Percentiles rank a stretch among this genome's conserved stretches.
phyloP scores from a whole-genome alignment of 2,113 vertebrate species.

The Toxotes jaculatrix region DNA sequence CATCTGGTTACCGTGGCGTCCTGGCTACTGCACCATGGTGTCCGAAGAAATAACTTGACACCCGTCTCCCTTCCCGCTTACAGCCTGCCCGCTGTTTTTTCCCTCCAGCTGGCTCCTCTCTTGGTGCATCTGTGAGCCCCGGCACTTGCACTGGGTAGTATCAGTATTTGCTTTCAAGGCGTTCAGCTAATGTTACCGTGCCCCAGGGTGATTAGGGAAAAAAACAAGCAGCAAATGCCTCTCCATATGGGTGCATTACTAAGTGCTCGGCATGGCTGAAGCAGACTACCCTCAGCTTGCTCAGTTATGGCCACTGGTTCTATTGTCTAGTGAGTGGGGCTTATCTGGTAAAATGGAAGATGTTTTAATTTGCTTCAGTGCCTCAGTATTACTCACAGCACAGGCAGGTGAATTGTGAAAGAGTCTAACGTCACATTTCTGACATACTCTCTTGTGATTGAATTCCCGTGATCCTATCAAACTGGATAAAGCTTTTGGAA shows the following conservation, averaged over 20 bases:
- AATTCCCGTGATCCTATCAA: conserved; percentile 20
- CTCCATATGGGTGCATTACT: conserved; percentile 58
- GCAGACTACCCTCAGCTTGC: not conserved
- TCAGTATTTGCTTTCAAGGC: conserved; percentile 64
- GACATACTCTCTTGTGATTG: conserved; percentile 20
- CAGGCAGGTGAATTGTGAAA: conserved; percentile 8
- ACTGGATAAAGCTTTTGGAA: not conserved
- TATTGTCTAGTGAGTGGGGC: conserved; percentile 13
- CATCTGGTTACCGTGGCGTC: conserved; percentile 56
- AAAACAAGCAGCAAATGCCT: conserved; percentile 45
- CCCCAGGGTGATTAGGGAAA: conserved; percentile 27
- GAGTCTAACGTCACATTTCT: not conserved
- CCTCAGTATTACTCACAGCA: not conserved
- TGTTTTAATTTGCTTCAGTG: not conserved
- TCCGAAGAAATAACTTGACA: conserved; percentile 57
- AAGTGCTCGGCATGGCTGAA: conserved; percentile 26
- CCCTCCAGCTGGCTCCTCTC: conserved; percentile 63
- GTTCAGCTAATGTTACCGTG: conserved; percentile 60
- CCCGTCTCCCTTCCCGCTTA: conserved; percentile 12
- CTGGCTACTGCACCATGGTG: conserved; percentile 32
- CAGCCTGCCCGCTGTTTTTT: conserved; percentile 18
- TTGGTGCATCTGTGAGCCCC: conserved; percentile 50
- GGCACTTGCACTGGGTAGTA: conserved; percentile 41
- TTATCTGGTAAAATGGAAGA: conserved; percentile 23
- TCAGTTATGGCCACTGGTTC: conserved; percentile 1